Evolutionary conservation across 1,140 invertebrate species (phyloP), one percentile per base, ranked within the genome.

Genomic region (Calliphora vicina): DNA sequence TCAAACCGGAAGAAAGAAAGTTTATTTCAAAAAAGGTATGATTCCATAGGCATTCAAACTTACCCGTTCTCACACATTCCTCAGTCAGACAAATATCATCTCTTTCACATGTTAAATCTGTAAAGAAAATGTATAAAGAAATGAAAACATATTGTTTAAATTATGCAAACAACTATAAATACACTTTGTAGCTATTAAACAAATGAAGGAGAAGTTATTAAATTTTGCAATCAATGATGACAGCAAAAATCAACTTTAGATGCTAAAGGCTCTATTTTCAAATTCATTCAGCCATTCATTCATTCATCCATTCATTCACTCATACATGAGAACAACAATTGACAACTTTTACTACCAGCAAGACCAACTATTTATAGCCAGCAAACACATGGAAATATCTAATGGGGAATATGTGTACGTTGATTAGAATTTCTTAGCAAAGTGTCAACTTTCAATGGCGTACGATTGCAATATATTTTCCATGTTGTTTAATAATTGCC

Each of bases 21-120:
- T n/a, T n/a, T n/a, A n/a, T n/a, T n/a, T n/a, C n/a, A n/a, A n/a
- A n/a, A n/a, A n/a, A n/a, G n/a, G n/a, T n/a, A n/a, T n/a, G n/a
- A n/a, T n/a, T n/a, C n/a, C n/a, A n/a, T n/a, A n/a, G 29, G 29
- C 29, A 20, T 35, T 42, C n/a, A 29, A 78, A 20, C 90, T 92
- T 90, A 94, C 93, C 93, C 90, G 94, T 95, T 88, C 93, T 91
- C 42, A 95, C 94, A 89, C 94, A 95, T 91, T 95, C 94, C 89
- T 94, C 93, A 45, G 94, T 94, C 83, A 95, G 90, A 89, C 94
- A 95, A 81, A 95, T 91, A 83, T 92, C 90, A 84, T 61, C 50
- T 42, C 76, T 27, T 15, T 29, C 73, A 83, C 67, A 73, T 76
- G 80, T 86, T 45, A 83, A 84, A 82, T 85, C 85, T 85, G 83